Base-by-base conservation (phyloP, 2,113 vertebrate genomes). In the Stictonetta naevosa region DNA sequence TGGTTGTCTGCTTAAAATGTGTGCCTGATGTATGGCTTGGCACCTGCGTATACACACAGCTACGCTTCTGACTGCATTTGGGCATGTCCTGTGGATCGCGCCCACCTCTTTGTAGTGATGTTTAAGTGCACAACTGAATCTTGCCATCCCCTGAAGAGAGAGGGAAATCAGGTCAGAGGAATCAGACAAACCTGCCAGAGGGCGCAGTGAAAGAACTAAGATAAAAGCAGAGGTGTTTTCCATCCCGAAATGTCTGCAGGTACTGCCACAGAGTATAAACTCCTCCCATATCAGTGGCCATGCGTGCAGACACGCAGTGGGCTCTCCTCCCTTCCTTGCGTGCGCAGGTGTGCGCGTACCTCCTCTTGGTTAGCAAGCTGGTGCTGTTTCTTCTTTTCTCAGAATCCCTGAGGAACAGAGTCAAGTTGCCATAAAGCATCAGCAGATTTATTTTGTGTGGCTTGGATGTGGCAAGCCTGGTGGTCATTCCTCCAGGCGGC, bases 261-360 rank as follows among this genome's bases (percentile, higher is more conserved):
- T 77, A 26, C 22, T 69, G 26, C 63, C 82, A 50, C 21, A 53
- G 25, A 11, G 21, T 33, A 23, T 56, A 44, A 55, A 46, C 44
- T 77, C 23, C 56, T 63, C 1, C 64, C 33, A 0, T 4, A 44
- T 31, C 25, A 52, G 59, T 46, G 50, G 18, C 72, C 80, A 22
- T 12, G 16, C 0, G 0, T 4, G 7, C 59, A 38, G n/a, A 28
- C 14, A 28, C 26, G 7, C 52, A 53, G 52, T 28, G 26, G 52
- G 52, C 52, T 55, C 52, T 55, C 52, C 26, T 55, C 52, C 26
- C 52, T 55, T 55, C 53, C 14, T 5, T 14, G 28, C 15, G 8
- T 31, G 9, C 16, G 28, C 53, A 56, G 53, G 29, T 56, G 29
- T 31, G 53, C 7, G 15, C 22, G 23, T 50, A 13, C 25, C 44